Conservation (phyloP, 2,888 invertebrate species). For the Meta bourneti region DNA sequence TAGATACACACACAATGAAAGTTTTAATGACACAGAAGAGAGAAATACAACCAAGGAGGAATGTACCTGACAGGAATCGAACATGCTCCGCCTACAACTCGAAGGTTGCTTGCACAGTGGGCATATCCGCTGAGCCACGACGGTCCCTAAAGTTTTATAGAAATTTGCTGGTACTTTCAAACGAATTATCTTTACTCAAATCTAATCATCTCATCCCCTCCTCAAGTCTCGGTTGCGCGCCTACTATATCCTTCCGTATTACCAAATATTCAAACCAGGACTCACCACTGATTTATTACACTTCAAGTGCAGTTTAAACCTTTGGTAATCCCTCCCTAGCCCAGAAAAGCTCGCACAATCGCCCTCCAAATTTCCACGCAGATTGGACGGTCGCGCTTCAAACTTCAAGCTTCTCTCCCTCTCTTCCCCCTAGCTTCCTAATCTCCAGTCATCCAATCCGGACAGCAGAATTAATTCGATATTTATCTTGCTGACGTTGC, state of each 20-base stretch:
- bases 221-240: no score
- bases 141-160: no score
- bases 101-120: no score
- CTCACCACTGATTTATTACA: not conserved
- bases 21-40: no score
- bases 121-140: no score
- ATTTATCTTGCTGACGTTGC: slow-evolving; percentile 53
- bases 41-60: no score
- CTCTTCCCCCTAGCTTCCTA: not conserved
- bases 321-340: not conserved
- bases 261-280: not conserved
- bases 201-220: no score
- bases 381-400: slow-evolving; percentile 13
- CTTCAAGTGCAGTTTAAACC: not conserved
- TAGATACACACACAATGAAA: no score
- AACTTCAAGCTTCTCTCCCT: slow-evolving; percentile 22
- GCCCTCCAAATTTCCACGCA: slow-evolving; percentile 15
- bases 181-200: no score
- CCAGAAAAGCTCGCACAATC: slow-evolving; percentile 3
- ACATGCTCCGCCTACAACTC: no score
- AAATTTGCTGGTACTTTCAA: no score
- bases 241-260: not conserved
- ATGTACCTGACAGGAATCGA: no score
- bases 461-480: slow-evolving; percentile 60
- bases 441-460: slow-evolving; percentile 19